Evolutionary conservation across 2,797 vertebrate species (phyloP).

Genomic region (Mionectes olivaceus): DNA sequence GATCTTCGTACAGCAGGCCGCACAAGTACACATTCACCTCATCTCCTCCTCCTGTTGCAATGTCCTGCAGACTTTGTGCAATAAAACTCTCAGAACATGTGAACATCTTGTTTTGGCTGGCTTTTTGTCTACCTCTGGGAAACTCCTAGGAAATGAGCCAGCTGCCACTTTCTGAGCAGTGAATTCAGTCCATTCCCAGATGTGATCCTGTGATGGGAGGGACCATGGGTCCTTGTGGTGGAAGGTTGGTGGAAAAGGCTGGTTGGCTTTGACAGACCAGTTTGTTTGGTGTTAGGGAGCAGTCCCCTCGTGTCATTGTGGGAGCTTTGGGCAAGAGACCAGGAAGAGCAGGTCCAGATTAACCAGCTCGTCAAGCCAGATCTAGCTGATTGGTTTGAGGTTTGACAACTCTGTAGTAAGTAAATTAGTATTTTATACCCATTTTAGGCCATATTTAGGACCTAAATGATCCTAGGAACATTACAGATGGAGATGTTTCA

Average conservation of each 20-base stretch:
- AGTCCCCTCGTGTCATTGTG: background rate
- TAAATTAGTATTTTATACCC: background rate
- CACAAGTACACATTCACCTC: background rate
- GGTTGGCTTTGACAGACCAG: background rate
- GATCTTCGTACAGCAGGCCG: accelerated
- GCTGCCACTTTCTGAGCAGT: background rate
- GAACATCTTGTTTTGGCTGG: background rate
- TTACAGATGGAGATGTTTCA: background rate
- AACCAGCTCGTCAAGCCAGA: background rate
- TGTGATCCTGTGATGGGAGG: background rate
- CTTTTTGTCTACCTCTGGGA: background rate
- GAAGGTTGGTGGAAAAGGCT: background rate
- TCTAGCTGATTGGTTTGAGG: background rate
- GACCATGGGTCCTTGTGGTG: accelerated
- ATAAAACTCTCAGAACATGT: background rate
- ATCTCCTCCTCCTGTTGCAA: background rate
- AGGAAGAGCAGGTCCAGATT: background rate
- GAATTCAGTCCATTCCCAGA: background rate
- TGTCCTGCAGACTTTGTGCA: background rate
- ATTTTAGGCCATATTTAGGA: background rate
- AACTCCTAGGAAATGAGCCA: background rate
- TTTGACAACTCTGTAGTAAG: background rate
- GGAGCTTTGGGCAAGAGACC: background rate
- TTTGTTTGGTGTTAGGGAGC: background rate
- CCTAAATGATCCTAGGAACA: background rate